phyloP scores from a whole-genome alignment of 2,113 vertebrate genomes.

The Sterrhoptilus dennistouni region DNA sequence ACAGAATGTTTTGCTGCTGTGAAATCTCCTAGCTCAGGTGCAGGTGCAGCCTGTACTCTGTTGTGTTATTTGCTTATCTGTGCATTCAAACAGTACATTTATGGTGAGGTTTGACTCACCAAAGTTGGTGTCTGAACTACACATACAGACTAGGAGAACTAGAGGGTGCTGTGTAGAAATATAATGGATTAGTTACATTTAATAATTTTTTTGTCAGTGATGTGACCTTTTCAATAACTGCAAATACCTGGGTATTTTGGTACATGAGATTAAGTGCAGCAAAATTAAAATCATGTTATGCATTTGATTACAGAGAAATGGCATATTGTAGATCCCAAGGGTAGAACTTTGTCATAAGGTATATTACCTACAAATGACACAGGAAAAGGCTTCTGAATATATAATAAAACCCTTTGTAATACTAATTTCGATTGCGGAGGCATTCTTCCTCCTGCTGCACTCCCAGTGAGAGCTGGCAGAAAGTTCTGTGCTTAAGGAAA shows the following conservation, averaged over 20 bases:
- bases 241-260: neutral
- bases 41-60: neutral
- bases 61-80: neutral
- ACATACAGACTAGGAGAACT: neutral
- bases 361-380: neutral
- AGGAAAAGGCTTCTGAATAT: neutral
- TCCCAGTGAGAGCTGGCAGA: neutral
- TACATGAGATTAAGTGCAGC: neutral
- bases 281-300: neutral
- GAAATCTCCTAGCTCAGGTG: neutral
- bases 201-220: neutral
- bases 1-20: neutral
- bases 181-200: neutral
- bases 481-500: neutral
- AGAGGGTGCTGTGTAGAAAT: neutral
- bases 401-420: neutral
- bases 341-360: neutral
- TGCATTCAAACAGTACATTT: neutral
- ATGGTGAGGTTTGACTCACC: neutral
- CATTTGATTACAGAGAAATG: neutral
- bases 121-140: neutral
- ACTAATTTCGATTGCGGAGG: neutral
- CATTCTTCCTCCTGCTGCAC: neutral
- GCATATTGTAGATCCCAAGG: neutral
- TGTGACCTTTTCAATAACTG: neutral